A percentile compares a stretch with the other conserved stretches of the same genome.
These are phyloP conservation scores for Opisthocomus hoazin DNA, from an alignment of 2,113 vertebrate genomes.

Conservation along the genomic window DNA sequence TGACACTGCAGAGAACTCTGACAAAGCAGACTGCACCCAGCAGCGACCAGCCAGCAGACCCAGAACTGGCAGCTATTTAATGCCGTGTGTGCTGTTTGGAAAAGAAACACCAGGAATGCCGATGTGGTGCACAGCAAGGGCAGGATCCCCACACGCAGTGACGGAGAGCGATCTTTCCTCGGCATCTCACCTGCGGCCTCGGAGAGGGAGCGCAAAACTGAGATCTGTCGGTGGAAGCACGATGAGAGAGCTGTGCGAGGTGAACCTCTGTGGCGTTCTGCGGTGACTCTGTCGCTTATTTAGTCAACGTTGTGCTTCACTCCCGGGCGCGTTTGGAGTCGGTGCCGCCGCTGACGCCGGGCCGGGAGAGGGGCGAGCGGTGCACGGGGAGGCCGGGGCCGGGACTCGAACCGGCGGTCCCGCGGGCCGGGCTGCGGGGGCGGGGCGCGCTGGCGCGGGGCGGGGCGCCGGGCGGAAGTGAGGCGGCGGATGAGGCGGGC, in stretches of 20 bases:
- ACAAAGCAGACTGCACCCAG: fast-evolving
- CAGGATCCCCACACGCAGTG: fast-evolving
- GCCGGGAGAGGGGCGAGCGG: no score
- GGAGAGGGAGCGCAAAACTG: no score
- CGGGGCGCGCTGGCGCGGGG: neutral
- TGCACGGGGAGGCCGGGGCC: no score
- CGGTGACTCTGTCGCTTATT: neutral
- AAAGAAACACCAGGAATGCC: fast-evolving
- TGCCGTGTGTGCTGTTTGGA: fast-evolving
- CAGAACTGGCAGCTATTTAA: neutral
- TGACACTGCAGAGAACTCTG: neutral
- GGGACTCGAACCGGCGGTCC: neutral
- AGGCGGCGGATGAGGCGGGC: neutral
- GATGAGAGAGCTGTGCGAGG: fast-evolving
- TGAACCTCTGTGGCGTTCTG: fast-evolving
- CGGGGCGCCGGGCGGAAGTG: neutral
- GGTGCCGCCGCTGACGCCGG: neutral
- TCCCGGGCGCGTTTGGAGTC: fast-evolving
- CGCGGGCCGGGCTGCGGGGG: fast-evolving
- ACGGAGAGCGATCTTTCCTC: neutral
- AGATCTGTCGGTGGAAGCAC: neutral
- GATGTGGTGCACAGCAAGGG: fast-evolving
- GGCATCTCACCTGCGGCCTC: no score
- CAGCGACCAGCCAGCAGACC: neutral
- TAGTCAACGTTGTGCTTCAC: no score